Base-by-base conservation (phyloP, 2,113 vertebrate genomes). In the Pseudorhombus dupliciocellatus region DNA sequence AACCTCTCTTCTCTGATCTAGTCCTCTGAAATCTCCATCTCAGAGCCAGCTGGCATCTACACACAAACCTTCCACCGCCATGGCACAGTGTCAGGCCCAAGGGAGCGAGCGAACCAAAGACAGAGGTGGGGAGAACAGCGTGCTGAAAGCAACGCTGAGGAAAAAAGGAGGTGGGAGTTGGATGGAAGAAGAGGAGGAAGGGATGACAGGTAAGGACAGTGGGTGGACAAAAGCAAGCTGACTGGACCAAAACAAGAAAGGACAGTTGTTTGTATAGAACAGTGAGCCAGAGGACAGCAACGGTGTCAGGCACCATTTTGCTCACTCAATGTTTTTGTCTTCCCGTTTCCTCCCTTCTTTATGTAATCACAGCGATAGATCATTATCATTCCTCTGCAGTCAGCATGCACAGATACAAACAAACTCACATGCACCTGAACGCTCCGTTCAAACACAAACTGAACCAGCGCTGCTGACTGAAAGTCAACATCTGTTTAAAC, bases 1-100 rank as follows among this genome's bases (percentile, higher is more conserved):
- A 79, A 81, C 75, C 79, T 75, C 74, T 77, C 73, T 20, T 61
- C 66, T 79, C 83, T 84, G 75, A 80, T 87, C 75, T 63, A 54
- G 44, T 71, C 69, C 55, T 73, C 65, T 80, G 28, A 79, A 81
- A 77, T 75, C 56, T 67, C 77, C 62, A 63, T 40, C 63, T 25
- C 48, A 75, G 25, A 0, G 84, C 85, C 87, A 89, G 84, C 75
- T 88, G 83, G 84, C 87, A 76, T 64, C 26, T n/a, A 10, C 70
- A 81, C 70, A 64, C 70, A 71, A 71, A 80, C 71, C 82, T 63
- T 78, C 68, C 56, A 78, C 65, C 75, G 67, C 54, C 11, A 67
- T 76, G 87, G 73, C 80, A 79, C 72, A 21, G 68, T 67, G 55
- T 81, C 77, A 79, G 81, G 64, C 63, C 76, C 15, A 53, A 82